Evolutionary conservation across 2,888 invertebrate species (phyloP).

Genomic region (Gymnoscelis rufifasciata): DNA sequence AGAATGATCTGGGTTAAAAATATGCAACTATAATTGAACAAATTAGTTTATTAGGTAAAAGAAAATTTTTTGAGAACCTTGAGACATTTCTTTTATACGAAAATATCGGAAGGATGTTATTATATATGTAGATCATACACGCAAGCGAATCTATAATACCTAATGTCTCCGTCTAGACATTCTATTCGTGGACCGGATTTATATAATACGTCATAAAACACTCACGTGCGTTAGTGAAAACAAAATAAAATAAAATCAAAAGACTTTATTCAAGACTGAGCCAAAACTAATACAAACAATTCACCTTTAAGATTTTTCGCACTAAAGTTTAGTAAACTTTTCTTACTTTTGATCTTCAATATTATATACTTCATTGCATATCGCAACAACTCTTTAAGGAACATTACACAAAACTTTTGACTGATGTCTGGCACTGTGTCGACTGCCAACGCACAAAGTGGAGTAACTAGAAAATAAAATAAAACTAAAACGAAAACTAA

Average conservation of each 20-base stretch:
- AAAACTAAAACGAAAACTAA: conserved; percentile 3
- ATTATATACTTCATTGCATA: conserved; percentile 25
- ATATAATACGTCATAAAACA: conserved; percentile 15
- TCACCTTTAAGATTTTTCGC: conserved; percentile 1
- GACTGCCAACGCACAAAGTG: conserved; percentile 16
- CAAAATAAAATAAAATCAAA: conserved; percentile 6
- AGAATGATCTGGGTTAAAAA: too few relatives aligned
- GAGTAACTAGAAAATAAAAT: conserved; percentile 11
- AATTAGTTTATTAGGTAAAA: too few relatives aligned
- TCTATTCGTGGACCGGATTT: conserved; percentile 22
- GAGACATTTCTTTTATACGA: too few relatives aligned
- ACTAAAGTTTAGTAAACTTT: neutral
- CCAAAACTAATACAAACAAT: conserved; percentile 22
- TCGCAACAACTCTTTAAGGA: conserved; percentile 38
- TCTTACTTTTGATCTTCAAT: conserved; percentile 12
- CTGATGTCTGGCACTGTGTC: neutral
- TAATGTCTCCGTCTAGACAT: conserved; percentile 32
- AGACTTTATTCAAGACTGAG: conserved; percentile 16
- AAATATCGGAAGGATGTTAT: neutral
- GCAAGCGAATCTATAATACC: conserved; percentile 8
- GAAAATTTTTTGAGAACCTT: too few relatives aligned
- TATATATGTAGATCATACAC: conserved; percentile 2
- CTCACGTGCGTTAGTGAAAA: conserved; percentile 5
- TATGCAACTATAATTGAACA: too few relatives aligned
- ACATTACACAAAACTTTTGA: neutral